Conservation (phyloP, 2,797 vertebrate genomes). For the Bothrops alternatus region DNA sequence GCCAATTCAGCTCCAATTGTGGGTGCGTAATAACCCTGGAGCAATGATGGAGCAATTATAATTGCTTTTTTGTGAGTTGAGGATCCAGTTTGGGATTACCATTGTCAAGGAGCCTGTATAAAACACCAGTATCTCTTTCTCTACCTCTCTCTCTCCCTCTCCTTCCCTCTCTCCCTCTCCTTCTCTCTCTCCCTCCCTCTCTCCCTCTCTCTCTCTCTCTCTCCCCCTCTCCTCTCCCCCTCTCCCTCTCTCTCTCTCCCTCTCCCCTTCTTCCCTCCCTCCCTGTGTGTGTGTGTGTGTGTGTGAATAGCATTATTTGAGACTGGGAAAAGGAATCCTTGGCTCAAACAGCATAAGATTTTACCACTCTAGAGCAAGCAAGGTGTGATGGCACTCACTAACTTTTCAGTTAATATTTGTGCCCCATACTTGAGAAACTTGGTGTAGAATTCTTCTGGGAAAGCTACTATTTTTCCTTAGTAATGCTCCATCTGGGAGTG, state of each 20-base stretch:
- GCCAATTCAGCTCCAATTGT: neutral
- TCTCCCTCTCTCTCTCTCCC: no score
- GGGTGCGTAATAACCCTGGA: neutral
- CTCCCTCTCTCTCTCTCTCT: no score
- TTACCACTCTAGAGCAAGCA: neutral
- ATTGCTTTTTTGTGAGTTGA: neutral
- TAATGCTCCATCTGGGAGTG: neutral
- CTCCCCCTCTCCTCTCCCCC: no score
- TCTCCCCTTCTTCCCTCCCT: no score
- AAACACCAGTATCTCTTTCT: no score
- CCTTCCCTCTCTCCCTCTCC: no score
- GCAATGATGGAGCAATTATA: neutral
- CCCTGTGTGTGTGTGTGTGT: neutral
- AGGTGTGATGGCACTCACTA: neutral
- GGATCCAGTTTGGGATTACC: neutral
- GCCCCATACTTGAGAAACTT: neutral
- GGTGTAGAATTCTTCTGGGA: neutral
- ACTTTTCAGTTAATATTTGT: neutral
- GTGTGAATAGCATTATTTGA: neutral
- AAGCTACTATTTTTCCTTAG: neutral
- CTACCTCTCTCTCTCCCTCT: no score
- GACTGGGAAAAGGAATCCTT: neutral
- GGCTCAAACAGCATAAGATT: neutral
- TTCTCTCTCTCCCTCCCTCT: no score
- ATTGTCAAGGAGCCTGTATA: neutral